phyloP scores from a whole-genome alignment of 2,888 invertebrate genomes.

The Loripinus fragilis region DNA sequence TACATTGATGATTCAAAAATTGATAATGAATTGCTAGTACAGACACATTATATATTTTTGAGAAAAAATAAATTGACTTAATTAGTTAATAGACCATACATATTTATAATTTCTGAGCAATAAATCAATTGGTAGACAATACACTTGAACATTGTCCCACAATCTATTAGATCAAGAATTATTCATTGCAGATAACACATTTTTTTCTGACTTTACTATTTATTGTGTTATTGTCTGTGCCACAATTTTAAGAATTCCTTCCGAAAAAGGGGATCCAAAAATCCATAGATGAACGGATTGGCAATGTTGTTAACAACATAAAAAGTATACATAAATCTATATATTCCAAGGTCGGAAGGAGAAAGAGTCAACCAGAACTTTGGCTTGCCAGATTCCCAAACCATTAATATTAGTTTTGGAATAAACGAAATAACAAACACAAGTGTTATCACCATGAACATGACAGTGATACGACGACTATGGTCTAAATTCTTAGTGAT shows the following conservation, averaged over 20 bases:
- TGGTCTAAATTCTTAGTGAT: neutral
- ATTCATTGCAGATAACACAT: too few relatives aligned
- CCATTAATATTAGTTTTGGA: conserved; percentile 11
- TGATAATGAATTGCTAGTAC: too few relatives aligned
- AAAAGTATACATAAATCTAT: conserved; percentile 12
- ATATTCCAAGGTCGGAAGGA: neutral
- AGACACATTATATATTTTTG: too few relatives aligned
- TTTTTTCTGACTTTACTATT: too few relatives aligned
- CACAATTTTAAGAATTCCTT: neutral
- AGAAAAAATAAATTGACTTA: too few relatives aligned
- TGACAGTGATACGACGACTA: neutral
- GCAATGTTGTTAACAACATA: neutral
- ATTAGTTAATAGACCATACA: too few relatives aligned
- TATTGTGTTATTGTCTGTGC: too few relatives aligned
- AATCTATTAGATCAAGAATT: too few relatives aligned
- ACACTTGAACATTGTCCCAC: too few relatives aligned
- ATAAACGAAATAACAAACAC: conserved; percentile 4
- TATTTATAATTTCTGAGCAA: too few relatives aligned
- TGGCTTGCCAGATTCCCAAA: conserved; percentile 4
- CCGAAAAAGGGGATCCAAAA: neutral
- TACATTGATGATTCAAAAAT: too few relatives aligned
- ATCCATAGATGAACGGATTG: conserved; percentile 6
- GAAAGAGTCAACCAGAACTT: conserved; percentile 10
- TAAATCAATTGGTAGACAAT: too few relatives aligned
- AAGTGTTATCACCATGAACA: conserved; percentile 18